Evolutionary conservation across 2,797 vertebrate genomes (phyloP).

Genomic region (Selene dorsalis): DNA sequence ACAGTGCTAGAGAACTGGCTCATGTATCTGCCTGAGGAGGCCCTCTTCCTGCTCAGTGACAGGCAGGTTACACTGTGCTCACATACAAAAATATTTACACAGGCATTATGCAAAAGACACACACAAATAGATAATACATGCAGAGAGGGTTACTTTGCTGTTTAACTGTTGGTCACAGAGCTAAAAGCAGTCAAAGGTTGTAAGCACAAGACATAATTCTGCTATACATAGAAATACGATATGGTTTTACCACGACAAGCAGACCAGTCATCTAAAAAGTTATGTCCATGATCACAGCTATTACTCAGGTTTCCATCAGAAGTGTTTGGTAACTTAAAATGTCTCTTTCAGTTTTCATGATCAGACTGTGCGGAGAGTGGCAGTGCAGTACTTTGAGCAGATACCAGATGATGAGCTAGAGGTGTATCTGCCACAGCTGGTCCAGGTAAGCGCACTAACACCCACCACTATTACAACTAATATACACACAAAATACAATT

Average conservation of each 20-base stretch:
- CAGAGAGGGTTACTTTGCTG: background rate
- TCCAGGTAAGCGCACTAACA: constrained; percentile 84
- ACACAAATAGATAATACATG: background rate
- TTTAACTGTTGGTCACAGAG: background rate
- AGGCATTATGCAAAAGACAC: background rate
- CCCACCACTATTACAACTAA: background rate
- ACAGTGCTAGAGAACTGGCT: constrained; percentile 82
- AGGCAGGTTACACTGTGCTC: constrained; percentile 49
- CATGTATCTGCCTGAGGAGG: constrained; percentile 84
- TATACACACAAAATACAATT: background rate
- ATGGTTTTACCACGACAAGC: background rate
- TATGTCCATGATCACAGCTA: background rate
- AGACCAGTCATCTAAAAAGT: background rate
- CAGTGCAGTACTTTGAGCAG: constrained; percentile 85
- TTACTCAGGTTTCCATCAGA: background rate
- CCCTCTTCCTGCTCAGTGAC: constrained; percentile 85
- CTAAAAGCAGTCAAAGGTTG: background rate
- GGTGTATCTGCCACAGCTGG: constrained; percentile 88
- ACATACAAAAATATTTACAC: background rate
- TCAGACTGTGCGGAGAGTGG: constrained; percentile 85
- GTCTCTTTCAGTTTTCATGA: constrained; percentile 87
- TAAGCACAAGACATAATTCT: too few relatives aligned
- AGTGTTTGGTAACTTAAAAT: background rate
- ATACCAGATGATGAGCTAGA: constrained; percentile 87
- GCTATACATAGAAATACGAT: background rate